Percentiles rank a stretch among this genome's conserved stretches.
Conservation (phyloP, 2,797 vertebrate species). For the Passerculus sandwichensis region DNA sequence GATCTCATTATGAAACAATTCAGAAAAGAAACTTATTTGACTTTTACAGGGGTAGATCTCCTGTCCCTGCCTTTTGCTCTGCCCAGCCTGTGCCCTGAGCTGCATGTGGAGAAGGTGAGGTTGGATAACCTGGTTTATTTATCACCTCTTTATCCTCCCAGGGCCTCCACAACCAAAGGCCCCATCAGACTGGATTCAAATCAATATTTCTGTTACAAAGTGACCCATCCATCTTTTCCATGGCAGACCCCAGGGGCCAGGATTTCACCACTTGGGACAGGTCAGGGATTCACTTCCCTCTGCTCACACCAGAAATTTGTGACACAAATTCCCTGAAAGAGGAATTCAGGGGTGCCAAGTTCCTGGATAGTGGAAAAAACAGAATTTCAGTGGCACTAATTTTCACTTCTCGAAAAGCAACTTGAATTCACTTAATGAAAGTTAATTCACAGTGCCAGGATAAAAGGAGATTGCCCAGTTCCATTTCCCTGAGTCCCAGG, state of each 20-base stretch:
- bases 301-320: background rate
- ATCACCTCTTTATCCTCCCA: background rate
- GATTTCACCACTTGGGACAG: background rate
- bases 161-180: background rate
- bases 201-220: background rate
- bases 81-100: background rate
- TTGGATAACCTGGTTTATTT: background rate
- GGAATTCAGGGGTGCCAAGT: background rate
- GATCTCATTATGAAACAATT: fast-evolving
- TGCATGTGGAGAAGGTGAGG: background rate
- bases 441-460: background rate
- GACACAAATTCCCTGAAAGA: background rate
- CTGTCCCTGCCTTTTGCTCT: background rate
- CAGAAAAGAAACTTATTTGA: background rate
- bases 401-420: background rate
- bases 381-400: background rate
- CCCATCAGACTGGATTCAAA: background rate
- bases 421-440: background rate
- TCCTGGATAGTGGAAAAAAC: background rate
- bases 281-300: background rate
- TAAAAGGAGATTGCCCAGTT: background rate
- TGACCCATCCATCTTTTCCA: background rate
- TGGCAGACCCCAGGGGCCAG: background rate
- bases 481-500: background rate
- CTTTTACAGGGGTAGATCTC: background rate